Evolutionary conservation across 1,140 invertebrate genomes (phyloP).

Genomic region (Thaumatotibia leucotreta): DNA sequence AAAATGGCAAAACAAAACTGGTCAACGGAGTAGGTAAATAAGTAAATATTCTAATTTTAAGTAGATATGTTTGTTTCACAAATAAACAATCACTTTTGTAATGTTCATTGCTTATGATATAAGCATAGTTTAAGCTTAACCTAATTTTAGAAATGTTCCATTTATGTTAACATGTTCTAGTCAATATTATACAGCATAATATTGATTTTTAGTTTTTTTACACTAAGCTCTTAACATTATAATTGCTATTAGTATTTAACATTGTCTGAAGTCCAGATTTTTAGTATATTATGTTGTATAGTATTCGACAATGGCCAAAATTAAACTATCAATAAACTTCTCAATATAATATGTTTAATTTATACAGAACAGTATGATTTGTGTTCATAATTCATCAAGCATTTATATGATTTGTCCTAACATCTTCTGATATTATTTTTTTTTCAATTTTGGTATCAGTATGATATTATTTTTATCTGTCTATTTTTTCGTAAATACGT

Average conservation of each 20-base stretch:
- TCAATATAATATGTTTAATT: not conserved
- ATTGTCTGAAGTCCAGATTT: not conserved
- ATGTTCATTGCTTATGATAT: not conserved
- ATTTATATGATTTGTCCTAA: not conserved
- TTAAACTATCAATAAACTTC: not conserved
- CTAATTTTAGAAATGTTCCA: not conserved
- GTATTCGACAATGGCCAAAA: slow-evolving; percentile 3
- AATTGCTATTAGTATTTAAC: not conserved
- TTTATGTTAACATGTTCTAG: slow-evolving; percentile 6
- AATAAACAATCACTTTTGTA: not conserved
- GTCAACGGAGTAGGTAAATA: slow-evolving; percentile 48
- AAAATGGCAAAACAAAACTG: slow-evolving; percentile 43
- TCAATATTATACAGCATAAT: slow-evolving; percentile 14
- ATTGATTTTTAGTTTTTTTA: slow-evolving; percentile 2
- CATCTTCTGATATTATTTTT: not conserved
- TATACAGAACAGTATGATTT: not conserved
- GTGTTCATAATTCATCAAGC: not conserved
- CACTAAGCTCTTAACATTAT: not conserved
- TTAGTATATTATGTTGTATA: slow-evolving; percentile 12
- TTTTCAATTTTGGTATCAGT: not conserved
- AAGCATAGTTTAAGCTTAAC: not conserved
- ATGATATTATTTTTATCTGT: not conserved
- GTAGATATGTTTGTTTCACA: slow-evolving; percentile 12
- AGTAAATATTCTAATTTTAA: slow-evolving; percentile 15
- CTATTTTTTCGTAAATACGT: not conserved